phyloP scores from a whole-genome alignment of 2,797 vertebrate genomes.

The Sebastes cheni region DNA sequence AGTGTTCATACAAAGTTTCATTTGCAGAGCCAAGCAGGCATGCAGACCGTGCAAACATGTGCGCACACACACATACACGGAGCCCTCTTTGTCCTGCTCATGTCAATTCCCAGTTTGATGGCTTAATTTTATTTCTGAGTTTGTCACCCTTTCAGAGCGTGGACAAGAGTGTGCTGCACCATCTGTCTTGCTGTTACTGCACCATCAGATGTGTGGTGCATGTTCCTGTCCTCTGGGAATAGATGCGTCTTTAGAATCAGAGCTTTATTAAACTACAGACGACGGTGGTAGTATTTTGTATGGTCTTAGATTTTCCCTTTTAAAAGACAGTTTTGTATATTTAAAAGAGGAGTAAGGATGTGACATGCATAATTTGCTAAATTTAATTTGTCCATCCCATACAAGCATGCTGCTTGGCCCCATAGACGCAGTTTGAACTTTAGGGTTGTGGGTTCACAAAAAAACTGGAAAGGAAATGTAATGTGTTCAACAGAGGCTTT shows the following conservation, averaged over 20 bases:
- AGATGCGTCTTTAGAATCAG: conserved; percentile 7
- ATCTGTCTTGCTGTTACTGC: conserved; percentile 41
- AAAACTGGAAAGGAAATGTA: too few relatives aligned
- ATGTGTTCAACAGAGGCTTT: too few relatives aligned
- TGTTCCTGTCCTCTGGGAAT: conserved; percentile 6
- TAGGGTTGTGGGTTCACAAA: too few relatives aligned
- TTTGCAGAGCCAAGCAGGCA: conserved; percentile 69
- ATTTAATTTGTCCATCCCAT: conserved; percentile 25
- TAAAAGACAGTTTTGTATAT: background rate
- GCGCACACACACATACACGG: background rate
- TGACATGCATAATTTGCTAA: conserved; percentile 1
- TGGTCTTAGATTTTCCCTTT: background rate
- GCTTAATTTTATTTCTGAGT: conserved; percentile 64
- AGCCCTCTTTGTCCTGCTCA: conserved; percentile 24
- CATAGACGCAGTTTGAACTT: too few relatives aligned
- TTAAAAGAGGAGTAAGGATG: conserved; percentile 14
- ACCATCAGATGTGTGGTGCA: conserved; percentile 22
- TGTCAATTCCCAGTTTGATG: conserved; percentile 48
- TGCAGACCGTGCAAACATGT: conserved; percentile 28
- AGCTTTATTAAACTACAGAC: background rate
- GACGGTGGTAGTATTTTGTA: background rate
- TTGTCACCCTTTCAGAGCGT: conserved; percentile 35
- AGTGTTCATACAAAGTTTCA: conserved; percentile 74
- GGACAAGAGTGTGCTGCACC: conserved; percentile 14
- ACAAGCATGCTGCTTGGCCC: background rate